Evolutionary conservation across 1,140 invertebrate genomes (phyloP), one percentile per base, ranked within the genome.

Genomic region (Sinella curviseta): DNA sequence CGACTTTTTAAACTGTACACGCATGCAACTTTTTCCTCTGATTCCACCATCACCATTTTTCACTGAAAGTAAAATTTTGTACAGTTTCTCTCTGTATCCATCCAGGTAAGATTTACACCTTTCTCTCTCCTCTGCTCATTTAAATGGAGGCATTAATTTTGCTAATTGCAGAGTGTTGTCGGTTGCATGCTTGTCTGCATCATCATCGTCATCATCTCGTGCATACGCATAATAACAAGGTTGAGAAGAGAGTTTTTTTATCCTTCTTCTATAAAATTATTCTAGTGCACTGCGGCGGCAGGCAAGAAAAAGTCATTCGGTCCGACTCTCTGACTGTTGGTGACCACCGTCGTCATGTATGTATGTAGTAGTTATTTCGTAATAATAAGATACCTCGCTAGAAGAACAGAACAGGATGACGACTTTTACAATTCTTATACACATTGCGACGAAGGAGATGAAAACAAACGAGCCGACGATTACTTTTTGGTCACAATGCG

Each of bases 401-500:
- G 24, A 60, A 16, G 4, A 26, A n/a, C 57, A 8, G 24, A 60
- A 12, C 57, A 60, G 24, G 24, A 48, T 48, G 20, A 48, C 20
- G 39, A 12, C 39, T 48, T 48, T 48, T 48, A 12, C 8, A 20
- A 48, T 12, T 48, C 8, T 48, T 8, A 48, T 20, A 60, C 57
- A 14, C 24, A 4, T 16, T 26, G 24, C 57, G n/a, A n/a, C n/a
- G n/a, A n/a, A n/a, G 24, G 24, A 60, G 57, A 60, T 60, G 57
- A 3, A 14, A 33, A 33, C 65, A 70, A 70, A 70, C 65, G 65
- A 70, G 31, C 26, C 65, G 65, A 33, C 31, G 30, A 30, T 70
- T 2, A 70, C 26, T 70, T 70, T 70, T 70, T 70, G 65, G 65
- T 70, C 65, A 70, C 65, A 70, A 70, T 70, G 31, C 65, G 65